Base-by-base conservation (phyloP, 2,888 invertebrate genomes). In the Drosophila phalerata region DNA sequence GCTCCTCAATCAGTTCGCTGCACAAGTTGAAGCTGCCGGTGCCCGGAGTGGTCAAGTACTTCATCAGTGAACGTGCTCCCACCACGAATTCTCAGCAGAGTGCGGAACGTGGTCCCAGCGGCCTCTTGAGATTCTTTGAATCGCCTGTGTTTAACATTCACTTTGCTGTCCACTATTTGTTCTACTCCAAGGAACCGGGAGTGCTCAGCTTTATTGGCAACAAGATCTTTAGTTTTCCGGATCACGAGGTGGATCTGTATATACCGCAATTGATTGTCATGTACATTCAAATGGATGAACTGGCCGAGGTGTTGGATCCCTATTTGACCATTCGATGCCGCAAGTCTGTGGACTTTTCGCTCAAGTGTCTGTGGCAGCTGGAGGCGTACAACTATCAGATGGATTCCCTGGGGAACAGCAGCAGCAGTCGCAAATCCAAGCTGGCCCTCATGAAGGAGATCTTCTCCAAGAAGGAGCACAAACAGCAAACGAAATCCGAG, bases 71-170 rank as follows among this genome's bases (percentile, higher is more conserved):
- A 45, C 88, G 90, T 38, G 69, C 78, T 0, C 58, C 76, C 0
- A 58, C 69, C 34, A 70, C 77, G 38, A 77, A 15, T 4, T 25
- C 43, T 4, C 79, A 79, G 47, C 81, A 81, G 47, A 91, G 90
- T 84, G 88, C 88, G 73, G 92, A 92, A 69, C 91, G 91, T 58
- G 92, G 92, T 47, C 91, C 92, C 56, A 92, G 91, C 72, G 93
- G 93, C 19, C 79, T 93, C 15, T 73, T 93, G 75, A 85, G 99
- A 89, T 94, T 99, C 90, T 98, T 99, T 92, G 98, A 99, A 93
- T 98, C 99, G 88, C 98, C 98, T 93, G 95, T 98, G 88, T 98
- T 99, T 93, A 98, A 99, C 93, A 98, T 99, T 95, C 97, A 98
- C 81, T 98, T 99, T 95, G 99, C 99, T 76, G 97, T 99, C 91